phyloP scores from a whole-genome alignment of 2,797 vertebrate genomes.

The Eupleurogrammus muticus region DNA sequence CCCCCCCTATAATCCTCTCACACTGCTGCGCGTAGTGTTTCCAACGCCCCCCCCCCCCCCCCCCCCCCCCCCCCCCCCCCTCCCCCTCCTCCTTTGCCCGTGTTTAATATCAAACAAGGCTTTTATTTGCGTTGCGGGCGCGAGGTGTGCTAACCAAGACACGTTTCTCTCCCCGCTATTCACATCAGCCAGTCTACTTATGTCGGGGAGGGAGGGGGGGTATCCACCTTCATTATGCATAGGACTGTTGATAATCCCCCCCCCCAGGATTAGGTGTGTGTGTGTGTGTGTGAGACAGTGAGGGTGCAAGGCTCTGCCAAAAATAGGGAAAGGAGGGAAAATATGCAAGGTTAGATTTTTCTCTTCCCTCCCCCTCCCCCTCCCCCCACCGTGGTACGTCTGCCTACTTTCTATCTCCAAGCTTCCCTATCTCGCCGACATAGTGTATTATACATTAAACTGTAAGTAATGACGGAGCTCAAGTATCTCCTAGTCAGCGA shows the following conservation, averaged over 20 bases:
- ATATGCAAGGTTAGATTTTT: constrained; percentile 62
- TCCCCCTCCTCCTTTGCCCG: constrained; percentile 49
- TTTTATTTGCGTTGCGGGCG: constrained; percentile 58
- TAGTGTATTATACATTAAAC: constrained; percentile 69
- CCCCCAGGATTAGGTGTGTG: constrained; percentile 67
- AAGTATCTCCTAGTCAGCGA: constrained; percentile 69
- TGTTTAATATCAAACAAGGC: constrained; percentile 66
- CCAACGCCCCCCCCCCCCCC: constrained; percentile 29
- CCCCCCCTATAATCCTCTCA: constrained; percentile 73
- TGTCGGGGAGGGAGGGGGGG: constrained; percentile 54
- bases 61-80: too few species aligned
- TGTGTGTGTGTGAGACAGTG: constrained; percentile 63
- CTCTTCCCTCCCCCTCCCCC: neutral
- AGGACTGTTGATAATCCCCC: constrained; percentile 73
- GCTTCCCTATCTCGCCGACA: constrained; percentile 32
- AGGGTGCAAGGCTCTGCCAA: constrained; percentile 43
- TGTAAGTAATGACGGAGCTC: constrained; percentile 73
- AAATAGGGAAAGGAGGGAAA: constrained; percentile 52
- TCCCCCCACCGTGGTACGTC: constrained; percentile 7
- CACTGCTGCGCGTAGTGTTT: constrained; percentile 39
- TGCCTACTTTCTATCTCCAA: constrained; percentile 27
- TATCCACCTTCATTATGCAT: constrained; percentile 74
- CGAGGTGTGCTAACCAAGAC: constrained; percentile 56
- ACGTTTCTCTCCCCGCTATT: constrained; percentile 56
- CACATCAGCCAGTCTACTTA: constrained; percentile 62